phyloP scores from a whole-genome alignment of 2,888 invertebrate species.

The Pollenia angustigena region DNA sequence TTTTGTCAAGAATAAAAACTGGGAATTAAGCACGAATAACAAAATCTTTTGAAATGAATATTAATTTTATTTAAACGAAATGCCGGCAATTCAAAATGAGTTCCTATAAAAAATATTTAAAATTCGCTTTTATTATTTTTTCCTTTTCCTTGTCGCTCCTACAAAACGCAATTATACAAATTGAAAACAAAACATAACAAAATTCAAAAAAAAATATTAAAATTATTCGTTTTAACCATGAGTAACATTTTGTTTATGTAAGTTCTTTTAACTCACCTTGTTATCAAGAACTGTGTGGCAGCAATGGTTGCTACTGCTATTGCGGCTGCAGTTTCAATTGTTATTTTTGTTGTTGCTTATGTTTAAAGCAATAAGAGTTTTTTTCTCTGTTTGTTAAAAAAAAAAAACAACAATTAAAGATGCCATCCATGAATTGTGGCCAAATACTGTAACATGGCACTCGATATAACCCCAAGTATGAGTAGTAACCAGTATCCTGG shows the following conservation, averaged over 20 bases:
- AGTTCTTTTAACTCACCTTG: background rate
- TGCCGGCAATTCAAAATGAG: conserved; percentile 60
- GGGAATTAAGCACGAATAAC: too few relatives aligned
- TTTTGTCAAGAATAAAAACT: too few relatives aligned
- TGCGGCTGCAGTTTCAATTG: background rate
- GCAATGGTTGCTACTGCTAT: background rate
- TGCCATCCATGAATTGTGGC: conserved; percentile 29
- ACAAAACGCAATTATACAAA: conserved; percentile 43
- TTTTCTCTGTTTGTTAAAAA: background rate
- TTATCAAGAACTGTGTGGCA: background rate
- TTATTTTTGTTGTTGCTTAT: background rate
- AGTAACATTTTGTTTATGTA: background rate
- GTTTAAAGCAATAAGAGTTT: background rate
- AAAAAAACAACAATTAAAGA: conserved; percentile 43
- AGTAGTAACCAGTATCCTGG: background rate
- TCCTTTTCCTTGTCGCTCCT: background rate
- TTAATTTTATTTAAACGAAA: conserved; percentile 64
- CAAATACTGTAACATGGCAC: background rate
- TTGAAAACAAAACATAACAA: conserved; percentile 11
- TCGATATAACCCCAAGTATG: background rate
- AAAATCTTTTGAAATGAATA: too few relatives aligned
- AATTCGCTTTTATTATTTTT: background rate
- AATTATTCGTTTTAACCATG: conserved; percentile 14
- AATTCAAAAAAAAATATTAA: background rate
- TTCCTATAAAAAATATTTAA: conserved; percentile 48